Percentiles rank a stretch among this genome's conserved stretches.
Conservation (phyloP, 2,888 invertebrate species). For the Cacoxenus indagator region DNA sequence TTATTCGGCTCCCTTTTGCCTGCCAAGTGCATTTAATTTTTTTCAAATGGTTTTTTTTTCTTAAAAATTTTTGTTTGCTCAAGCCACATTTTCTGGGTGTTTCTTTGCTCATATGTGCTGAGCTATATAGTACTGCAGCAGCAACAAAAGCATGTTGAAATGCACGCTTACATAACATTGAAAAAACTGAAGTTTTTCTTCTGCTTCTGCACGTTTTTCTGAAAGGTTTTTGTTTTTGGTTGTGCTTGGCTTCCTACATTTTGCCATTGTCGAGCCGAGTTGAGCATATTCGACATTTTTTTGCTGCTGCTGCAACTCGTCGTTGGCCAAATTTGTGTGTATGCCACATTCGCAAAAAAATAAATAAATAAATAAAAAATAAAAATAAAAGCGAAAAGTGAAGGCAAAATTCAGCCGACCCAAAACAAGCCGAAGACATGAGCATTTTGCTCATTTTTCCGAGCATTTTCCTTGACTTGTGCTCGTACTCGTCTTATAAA, state of each 20-base stretch:
- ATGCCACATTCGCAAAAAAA: not conserved
- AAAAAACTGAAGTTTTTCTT: not conserved
- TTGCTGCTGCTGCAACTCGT: too few species aligned
- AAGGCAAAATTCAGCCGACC: not conserved
- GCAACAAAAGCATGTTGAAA: not conserved
- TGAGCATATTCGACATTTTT: not conserved
- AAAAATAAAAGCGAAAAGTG: not conserved
- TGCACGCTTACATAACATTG: conserved; percentile 11
- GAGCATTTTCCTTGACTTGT: not conserved
- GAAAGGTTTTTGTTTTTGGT: not conserved
- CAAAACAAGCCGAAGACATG: not conserved
- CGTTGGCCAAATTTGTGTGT: not conserved
- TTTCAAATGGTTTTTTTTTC: too few species aligned
- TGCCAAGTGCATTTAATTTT: too few species aligned
- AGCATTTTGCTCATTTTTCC: not conserved
- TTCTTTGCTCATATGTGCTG: not conserved
- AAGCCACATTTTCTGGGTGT: not conserved
- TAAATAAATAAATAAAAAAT: too few species aligned
- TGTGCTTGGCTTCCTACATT: not conserved
- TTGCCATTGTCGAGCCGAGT: too few species aligned
- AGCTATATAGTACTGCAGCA: not conserved
- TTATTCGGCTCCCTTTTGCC: too few species aligned
- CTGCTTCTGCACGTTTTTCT: not conserved
- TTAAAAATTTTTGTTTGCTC: too few species aligned
- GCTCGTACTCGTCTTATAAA: not conserved